Percentiles rank a stretch among this genome's conserved stretches.
phyloP scores from a whole-genome alignment of 2,797 vertebrate genomes.

The Leucoraja ocellata region DNA sequence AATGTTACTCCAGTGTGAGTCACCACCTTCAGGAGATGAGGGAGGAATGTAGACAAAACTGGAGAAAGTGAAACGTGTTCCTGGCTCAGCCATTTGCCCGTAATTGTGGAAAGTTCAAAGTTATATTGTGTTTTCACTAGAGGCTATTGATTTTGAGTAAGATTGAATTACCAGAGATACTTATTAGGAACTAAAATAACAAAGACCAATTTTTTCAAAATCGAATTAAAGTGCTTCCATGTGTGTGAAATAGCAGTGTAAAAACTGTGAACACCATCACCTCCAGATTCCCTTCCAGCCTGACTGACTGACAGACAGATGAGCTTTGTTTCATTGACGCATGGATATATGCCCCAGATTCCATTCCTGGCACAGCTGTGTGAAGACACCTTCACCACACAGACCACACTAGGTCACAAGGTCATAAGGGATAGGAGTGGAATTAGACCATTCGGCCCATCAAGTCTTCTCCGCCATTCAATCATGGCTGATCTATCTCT shows the following conservation, averaged over 20 bases:
- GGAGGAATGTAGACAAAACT: neutral
- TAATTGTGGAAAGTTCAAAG: neutral
- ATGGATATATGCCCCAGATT: neutral
- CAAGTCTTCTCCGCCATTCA: too few relatives aligned
- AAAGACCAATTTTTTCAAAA: conserved; percentile 3
- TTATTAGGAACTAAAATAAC: neutral
- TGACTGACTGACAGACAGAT: neutral
- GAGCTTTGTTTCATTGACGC: neutral
- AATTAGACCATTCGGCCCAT: too few relatives aligned
- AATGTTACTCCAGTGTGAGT: neutral
- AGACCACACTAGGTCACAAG: neutral
- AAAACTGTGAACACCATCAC: neutral
- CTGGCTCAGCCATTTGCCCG: neutral
- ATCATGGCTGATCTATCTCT: too few relatives aligned
- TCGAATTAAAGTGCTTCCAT: conserved; percentile 21
- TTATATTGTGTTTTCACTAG: neutral
- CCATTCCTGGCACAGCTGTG: neutral
- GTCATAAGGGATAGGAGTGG: too few relatives aligned
- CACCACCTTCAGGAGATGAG: neutral
- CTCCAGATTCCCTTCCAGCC: neutral
- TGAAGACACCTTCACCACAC: neutral
- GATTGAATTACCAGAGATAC: neutral
- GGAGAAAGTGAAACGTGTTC: neutral
- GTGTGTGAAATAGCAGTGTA: neutral
- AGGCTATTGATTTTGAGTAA: neutral